Percentiles rank a stretch among this genome's conserved stretches.
These are phyloP conservation scores for Caretta caretta DNA, from an alignment of 2,113 vertebrate genomes.

Conservation along the genomic window DNA sequence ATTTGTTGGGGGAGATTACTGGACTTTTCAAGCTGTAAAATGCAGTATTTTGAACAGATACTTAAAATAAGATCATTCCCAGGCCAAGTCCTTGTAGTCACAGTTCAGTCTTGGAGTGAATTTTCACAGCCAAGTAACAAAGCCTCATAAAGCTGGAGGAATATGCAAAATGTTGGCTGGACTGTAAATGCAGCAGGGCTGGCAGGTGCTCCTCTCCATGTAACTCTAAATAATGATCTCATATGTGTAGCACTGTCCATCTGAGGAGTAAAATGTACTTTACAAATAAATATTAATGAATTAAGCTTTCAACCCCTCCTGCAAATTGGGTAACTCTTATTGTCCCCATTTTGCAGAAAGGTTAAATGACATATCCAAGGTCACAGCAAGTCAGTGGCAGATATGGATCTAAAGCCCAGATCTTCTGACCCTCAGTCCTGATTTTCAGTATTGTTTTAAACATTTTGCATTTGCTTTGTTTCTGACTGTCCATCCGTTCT, in stretches of 20 bases:
- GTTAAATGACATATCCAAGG: fast-evolving
- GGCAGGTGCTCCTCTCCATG: neutral
- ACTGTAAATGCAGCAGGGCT: fast-evolving
- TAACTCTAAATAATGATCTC: neutral
- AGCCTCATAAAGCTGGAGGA: neutral
- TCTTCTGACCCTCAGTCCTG: neutral
- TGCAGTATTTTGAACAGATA: neutral
- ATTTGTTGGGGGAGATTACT: neutral
- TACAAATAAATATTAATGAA: neutral
- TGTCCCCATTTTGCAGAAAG: neutral
- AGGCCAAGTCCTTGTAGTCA: neutral
- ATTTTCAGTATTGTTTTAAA: fast-evolving
- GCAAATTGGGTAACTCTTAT: neutral
- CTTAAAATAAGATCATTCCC: neutral
- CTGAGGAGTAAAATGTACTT: neutral
- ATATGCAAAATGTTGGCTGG: neutral
- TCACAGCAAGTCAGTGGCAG: neutral
- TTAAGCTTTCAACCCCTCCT: neutral
- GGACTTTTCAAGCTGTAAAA: neutral
- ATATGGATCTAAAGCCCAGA: neutral
- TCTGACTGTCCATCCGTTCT: neutral
- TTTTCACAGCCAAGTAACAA: neutral
- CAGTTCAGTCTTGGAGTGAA: neutral
- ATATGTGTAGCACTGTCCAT: neutral
- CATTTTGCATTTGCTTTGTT: fast-evolving